Conservation (phyloP, 1,140 invertebrate species). For the Zaprionus gabonicus region DNA sequence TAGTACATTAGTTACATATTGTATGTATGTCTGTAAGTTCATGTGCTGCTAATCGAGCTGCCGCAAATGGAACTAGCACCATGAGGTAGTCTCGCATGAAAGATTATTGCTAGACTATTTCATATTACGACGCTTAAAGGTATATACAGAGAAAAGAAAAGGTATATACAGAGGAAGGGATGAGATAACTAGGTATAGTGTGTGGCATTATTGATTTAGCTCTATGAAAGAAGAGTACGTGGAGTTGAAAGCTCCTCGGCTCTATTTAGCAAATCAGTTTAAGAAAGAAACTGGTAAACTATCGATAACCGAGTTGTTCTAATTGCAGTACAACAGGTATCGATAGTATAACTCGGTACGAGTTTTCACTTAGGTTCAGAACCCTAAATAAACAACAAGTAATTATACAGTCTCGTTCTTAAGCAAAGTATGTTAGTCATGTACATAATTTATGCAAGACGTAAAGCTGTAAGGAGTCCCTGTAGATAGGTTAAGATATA, state of each 20-base stretch:
- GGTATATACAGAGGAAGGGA: not conserved
- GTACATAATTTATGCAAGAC: not conserved
- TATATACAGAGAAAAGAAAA: not conserved
- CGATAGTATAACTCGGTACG: not conserved
- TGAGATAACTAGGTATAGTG: not conserved
- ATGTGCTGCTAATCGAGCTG: conserved; percentile 12
- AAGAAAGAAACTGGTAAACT: not conserved
- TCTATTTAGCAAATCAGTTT: too few relatives aligned
- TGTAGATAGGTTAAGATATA: not conserved
- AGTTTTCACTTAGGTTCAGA: not conserved
- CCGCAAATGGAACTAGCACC: conserved; percentile 2
- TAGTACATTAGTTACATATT: not conserved
- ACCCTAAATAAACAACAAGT: not conserved
- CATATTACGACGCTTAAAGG: not conserved
- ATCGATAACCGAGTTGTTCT: not conserved
- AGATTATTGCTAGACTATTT: not conserved
- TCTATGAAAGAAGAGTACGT: too few relatives aligned
- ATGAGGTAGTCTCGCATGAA: not conserved
- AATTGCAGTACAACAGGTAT: not conserved
- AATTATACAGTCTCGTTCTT: not conserved
- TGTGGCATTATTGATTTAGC: not conserved
- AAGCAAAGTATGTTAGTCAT: not conserved
- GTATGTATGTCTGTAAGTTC: not conserved
- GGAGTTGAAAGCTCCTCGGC: too few relatives aligned
- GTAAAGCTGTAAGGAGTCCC: not conserved